Conservation (phyloP, 2,113 vertebrate genomes). For the Cebus imitator region DNA sequence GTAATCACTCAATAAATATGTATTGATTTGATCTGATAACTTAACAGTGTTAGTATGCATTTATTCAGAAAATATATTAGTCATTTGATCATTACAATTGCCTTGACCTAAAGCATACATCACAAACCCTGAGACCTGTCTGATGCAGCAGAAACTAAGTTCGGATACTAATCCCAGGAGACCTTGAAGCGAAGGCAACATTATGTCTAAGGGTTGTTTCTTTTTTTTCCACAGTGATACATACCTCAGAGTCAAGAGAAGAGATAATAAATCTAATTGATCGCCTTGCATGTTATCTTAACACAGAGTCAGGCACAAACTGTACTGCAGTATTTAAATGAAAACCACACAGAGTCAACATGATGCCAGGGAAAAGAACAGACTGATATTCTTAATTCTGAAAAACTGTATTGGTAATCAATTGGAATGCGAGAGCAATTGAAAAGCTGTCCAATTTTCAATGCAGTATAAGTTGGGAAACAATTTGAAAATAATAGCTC, state of each 20-base stretch:
- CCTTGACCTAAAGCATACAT: not conserved
- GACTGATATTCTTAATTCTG: conserved; percentile 89
- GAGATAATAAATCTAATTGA: conserved; percentile 90
- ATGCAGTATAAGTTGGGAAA: conserved; percentile 97
- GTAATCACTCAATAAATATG: conserved; percentile 71
- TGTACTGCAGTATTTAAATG: conserved; percentile 92
- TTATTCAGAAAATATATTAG: conserved; percentile 64
- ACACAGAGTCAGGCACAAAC: conserved; percentile 78
- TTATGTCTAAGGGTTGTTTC: conserved; percentile 55
- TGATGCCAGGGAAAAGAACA: conserved; percentile 82
- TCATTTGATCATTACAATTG: conserved; percentile 29
- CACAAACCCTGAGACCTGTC: conserved; percentile 28
- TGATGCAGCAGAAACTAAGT: conserved; percentile 46
- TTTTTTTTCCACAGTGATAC: not conserved
- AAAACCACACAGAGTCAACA: conserved; percentile 86
- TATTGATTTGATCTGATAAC: conserved; percentile 70
- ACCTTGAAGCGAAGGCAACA: conserved; percentile 80
- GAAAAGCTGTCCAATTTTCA: conserved; percentile 98
- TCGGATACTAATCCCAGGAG: conserved; percentile 66
- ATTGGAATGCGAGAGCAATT: conserved; percentile 94
- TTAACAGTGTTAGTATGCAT: conserved; percentile 57
- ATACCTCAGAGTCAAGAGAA: conserved; percentile 71
- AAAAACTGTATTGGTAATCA: conserved; percentile 97
- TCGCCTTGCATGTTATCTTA: conserved; percentile 85
- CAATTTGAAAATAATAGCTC: conserved; percentile 99